Percentiles rank a stretch among this genome's conserved stretches.
phyloP scores from a whole-genome alignment of 1,140 invertebrate genomes.

The Calycopis cecrops region DNA sequence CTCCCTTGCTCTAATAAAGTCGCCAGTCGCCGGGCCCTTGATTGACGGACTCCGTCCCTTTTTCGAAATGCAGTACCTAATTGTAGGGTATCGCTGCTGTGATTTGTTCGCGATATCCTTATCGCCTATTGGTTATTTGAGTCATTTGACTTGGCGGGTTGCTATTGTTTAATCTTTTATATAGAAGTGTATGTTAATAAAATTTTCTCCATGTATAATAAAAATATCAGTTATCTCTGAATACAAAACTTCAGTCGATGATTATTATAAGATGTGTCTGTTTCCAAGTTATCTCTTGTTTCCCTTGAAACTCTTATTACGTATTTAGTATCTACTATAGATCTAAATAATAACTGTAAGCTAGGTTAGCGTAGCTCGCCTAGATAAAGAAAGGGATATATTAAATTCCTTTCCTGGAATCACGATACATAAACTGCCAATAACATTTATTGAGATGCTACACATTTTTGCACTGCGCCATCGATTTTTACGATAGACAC shows the following conservation, averaged over 20 bases:
- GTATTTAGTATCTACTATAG: too few species aligned
- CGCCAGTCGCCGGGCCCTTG: slow-evolving; percentile 49
- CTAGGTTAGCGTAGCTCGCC: too few species aligned
- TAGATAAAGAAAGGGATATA: slow-evolving; percentile 38
- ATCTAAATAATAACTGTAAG: too few species aligned
- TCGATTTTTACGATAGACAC: not conserved
- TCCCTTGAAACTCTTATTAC: too few species aligned
- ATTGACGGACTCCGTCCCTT: slow-evolving; percentile 63
- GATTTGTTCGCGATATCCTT: slow-evolving; percentile 58
- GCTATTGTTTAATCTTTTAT: slow-evolving; percentile 1
- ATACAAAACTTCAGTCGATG: too few species aligned
- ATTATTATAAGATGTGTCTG: too few species aligned
- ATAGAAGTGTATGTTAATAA: not conserved
- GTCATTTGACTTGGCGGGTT: not conserved
- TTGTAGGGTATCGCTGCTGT: slow-evolving; percentile 56
- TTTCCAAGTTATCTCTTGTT: too few species aligned
- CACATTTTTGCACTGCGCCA: slow-evolving; percentile 1
- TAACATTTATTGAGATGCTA: slow-evolving; percentile 20
- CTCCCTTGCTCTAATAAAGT: slow-evolving; percentile 64
- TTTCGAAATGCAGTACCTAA: slow-evolving; percentile 55
- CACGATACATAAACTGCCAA: slow-evolving; percentile 57
- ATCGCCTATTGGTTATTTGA: slow-evolving; percentile 20
- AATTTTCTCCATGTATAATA: too few species aligned
- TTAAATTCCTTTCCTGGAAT: slow-evolving; percentile 59
- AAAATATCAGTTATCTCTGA: too few species aligned